Evolutionary conservation across 2,888 invertebrate genomes (phyloP), one percentile per base, ranked within the genome.

Genomic region (Ichneumoninae sp.): DNA sequence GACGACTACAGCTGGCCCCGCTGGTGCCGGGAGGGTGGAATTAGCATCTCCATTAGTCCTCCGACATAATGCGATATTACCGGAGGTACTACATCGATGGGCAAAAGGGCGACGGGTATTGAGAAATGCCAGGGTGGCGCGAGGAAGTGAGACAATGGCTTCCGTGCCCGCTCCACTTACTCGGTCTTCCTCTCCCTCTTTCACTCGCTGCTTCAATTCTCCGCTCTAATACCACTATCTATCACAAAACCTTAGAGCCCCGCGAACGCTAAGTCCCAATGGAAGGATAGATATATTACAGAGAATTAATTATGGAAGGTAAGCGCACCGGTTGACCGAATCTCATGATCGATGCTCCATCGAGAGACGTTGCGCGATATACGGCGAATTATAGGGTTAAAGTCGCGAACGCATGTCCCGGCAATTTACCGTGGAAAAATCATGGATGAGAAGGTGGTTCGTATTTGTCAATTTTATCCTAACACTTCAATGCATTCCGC

Each of bases 41-140:
- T 92, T 91, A 92, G 91, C 92, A 90, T 92, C 91, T 92, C 91
- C 92, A 91, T 92, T 91, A 91, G 91, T 89, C 89, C 89, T 84
- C 87, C 86, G 88, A 90, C 90, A 91, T 91, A 90, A 91, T 90
- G 90, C 88, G 90, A 92, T 91, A 91, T 91, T 91, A 90, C 89
- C 87, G 86, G 86, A 82, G 89, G 89, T 88, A 86, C 88, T 88
- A 86, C 88, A 85, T 85, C 50, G 78, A 74, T 74, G 77, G 44
- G 72, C 69, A 82, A 60, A 74, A 74, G 74, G 72, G 50, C 79
- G 75, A 80, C 44, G 52, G 74, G 62, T 82, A 30, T 77, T 80
- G 71, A 72, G 74, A 40, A 50, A 52, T 66, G 30, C 60, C 52
- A 72, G 44, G 71, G 84, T 68, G 81, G 85, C 87, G 87, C 86